phyloP scores from a whole-genome alignment of 1,140 invertebrate species.

The Leptonema lineaticorne region DNA sequence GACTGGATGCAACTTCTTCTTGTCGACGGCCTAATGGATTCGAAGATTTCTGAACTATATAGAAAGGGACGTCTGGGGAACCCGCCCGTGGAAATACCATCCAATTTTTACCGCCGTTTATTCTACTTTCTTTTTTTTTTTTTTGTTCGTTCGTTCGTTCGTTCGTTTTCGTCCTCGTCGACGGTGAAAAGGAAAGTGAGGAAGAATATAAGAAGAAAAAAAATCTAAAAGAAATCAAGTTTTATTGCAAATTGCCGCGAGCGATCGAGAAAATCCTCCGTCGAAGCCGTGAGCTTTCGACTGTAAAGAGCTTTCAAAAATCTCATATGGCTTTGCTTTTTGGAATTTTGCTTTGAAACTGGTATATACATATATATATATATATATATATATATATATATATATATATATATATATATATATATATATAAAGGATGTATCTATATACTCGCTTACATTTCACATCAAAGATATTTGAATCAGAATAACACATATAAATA shows the following conservation, averaged over 20 bases:
- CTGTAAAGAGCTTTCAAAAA: constrained; percentile 5
- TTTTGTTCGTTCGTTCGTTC: neutral
- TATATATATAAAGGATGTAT: too few relatives aligned
- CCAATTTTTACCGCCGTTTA: neutral
- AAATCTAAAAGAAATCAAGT: constrained; percentile 7
- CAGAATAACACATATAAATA: too few relatives aligned
- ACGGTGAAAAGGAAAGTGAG: neutral
- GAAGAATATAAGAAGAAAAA: neutral
- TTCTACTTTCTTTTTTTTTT: neutral
- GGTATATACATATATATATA: neutral
- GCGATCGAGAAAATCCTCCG: neutral
- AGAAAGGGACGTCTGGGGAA: neutral
- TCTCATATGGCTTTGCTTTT: constrained; percentile 7
- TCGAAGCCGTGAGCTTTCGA: neutral
- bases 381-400: neutral
- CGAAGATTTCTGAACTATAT: neutral
- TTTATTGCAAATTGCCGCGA: constrained; percentile 7
- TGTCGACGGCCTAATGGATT: constrained; percentile 9
- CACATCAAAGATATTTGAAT: too few relatives aligned
- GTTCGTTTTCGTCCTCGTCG: neutral
- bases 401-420: too few relatives aligned
- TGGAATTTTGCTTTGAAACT: neutral
- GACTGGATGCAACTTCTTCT: constrained; percentile 9
- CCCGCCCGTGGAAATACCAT: neutral
- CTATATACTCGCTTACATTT: too few relatives aligned